These are phyloP conservation scores for Calyptommatus sinebrachiatus DNA, from an alignment of 2,113 vertebrate species.

Conservation along the genomic window DNA sequence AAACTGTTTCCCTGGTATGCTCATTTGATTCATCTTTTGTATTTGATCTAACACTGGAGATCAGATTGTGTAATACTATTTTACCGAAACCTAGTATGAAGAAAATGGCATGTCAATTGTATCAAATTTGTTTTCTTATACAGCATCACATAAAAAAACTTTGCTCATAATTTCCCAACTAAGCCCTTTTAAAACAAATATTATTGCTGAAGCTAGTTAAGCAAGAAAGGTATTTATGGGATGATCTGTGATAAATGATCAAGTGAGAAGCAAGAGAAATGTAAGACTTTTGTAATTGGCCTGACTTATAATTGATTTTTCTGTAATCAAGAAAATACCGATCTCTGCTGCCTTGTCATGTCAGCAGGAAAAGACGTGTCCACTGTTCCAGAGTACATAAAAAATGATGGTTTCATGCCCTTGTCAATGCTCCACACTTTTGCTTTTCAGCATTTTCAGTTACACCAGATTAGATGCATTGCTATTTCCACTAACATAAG, in stretches of 20 bases:
- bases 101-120: no score
- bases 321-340: conserved; percentile 8
- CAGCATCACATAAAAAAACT: not conserved
- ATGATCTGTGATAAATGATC: not conserved
- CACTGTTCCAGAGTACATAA: conserved; percentile 30
- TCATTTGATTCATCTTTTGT: no score
- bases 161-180: not conserved
- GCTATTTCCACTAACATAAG: conserved; percentile 33
- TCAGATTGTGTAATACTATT: no score
- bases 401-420: conserved; percentile 15
- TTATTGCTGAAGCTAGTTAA: conserved; percentile 9
- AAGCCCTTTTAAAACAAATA: not conserved
- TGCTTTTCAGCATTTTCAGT: conserved; percentile 33
- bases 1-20: no score
- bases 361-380: conserved; percentile 33
- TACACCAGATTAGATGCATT: conserved; percentile 13
- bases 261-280: conserved; percentile 19
- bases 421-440: conserved; percentile 6
- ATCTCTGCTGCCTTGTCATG: conserved; percentile 28
- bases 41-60: no score
- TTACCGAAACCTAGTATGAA: no score
- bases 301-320: conserved; percentile 26
- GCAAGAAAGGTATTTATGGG: conserved; percentile 3
- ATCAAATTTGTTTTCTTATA: not conserved
- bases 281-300: conserved; percentile 18